Percentiles rank a stretch among this genome's conserved stretches.
Evolutionary conservation across 2,797 vertebrate genomes (phyloP).

Genomic region (Sebastes taczanowskii): DNA sequence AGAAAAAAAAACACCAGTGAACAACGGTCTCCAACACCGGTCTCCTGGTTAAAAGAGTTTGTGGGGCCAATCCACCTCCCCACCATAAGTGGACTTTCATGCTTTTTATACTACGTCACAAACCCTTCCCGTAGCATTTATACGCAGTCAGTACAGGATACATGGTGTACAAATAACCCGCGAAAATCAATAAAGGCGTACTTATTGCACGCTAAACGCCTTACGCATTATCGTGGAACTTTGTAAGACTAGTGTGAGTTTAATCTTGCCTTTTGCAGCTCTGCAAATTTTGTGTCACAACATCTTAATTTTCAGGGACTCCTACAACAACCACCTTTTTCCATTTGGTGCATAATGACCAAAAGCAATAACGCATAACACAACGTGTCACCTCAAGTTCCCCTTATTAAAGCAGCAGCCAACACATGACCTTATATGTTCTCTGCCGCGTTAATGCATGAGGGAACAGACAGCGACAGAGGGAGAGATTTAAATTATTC

Average conservation of each 20-base stretch:
- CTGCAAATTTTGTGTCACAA: not conserved
- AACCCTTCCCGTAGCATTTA: no score
- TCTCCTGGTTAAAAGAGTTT: no score
- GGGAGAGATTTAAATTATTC: conserved; percentile 31
- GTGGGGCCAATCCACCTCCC: no score
- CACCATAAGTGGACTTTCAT: no score
- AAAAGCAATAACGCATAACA: not conserved
- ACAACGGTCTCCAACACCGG: no score
- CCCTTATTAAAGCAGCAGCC: conserved; percentile 16
- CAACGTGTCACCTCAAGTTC: conserved; percentile 6
- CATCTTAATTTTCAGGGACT: not conserved
- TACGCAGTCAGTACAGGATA: no score
- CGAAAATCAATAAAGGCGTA: no score
- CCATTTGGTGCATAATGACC: not conserved
- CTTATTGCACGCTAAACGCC: no score
- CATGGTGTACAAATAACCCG: no score
- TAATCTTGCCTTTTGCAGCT: not conserved
- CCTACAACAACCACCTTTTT: not conserved
- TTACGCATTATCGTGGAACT: not conserved
- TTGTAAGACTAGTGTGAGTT: not conserved
- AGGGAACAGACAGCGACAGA: not conserved
- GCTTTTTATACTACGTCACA: no score
- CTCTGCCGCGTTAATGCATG: conserved; percentile 15
- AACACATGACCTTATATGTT: conserved; percentile 23
- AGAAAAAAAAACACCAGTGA: no score